Evolutionary conservation across 2,113 vertebrate species (phyloP).

Genomic region (Taxidea taxus): DNA sequence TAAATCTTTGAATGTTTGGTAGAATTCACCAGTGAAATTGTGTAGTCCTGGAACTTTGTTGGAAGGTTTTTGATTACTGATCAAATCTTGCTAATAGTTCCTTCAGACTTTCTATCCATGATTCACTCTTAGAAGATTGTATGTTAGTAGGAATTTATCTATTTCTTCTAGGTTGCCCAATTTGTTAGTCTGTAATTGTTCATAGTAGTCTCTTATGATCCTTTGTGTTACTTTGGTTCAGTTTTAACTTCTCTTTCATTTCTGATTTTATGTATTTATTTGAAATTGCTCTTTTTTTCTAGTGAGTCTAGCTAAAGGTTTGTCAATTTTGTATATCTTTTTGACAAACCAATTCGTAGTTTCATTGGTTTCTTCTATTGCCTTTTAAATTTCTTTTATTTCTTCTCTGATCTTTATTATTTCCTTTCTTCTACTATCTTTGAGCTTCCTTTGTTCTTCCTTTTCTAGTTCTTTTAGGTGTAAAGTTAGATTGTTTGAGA

Average conservation of each 20-base stretch:
- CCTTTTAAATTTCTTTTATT: neutral
- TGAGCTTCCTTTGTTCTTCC: neutral
- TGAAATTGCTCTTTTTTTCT: neutral
- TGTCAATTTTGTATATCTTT: neutral
- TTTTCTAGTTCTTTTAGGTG: neutral
- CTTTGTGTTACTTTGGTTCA: neutral
- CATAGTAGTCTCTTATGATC: neutral
- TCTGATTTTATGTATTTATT: neutral
- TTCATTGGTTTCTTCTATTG: neutral
- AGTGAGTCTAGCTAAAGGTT: neutral
- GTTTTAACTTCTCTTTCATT: neutral
- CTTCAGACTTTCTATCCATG: neutral
- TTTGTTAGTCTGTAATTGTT: neutral
- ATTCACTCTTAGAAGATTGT: neutral
- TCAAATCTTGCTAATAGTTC: neutral
- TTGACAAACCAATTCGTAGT: neutral
- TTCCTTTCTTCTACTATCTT: neutral
- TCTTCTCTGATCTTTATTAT: neutral
- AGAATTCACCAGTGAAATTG: neutral
- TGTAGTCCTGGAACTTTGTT: neutral
- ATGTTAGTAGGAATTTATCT: neutral
- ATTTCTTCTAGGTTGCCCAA: neutral
- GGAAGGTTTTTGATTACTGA: neutral
- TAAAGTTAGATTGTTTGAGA: neutral
- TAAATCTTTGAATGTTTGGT: neutral